Conservation (phyloP, 2,888 invertebrate species). For the Drosophila borborema region DNA sequence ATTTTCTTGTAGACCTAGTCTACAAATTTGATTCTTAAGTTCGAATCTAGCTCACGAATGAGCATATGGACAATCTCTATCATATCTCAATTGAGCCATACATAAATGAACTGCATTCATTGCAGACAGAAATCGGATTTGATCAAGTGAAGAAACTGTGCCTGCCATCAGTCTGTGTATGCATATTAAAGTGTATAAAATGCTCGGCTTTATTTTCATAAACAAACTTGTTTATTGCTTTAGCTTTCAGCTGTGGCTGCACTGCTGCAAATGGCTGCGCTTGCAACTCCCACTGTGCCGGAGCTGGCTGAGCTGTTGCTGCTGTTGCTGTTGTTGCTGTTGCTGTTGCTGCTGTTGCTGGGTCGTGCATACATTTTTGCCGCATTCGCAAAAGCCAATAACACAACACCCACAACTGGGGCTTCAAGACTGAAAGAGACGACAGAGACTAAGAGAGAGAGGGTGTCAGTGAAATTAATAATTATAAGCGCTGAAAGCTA, state of each 20-base stretch:
- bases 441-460: not conserved
- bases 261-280: constrained; percentile 54
- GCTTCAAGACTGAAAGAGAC: constrained; percentile 10
- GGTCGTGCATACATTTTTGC: constrained; percentile 66
- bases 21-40: no score
- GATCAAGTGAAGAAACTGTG: not conserved
- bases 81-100: not conserved
- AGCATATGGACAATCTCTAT: not conserved
- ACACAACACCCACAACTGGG: constrained; percentile 75
- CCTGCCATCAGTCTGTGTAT: constrained; percentile 1
- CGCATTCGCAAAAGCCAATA: constrained; percentile 76
- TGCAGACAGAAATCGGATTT: not conserved
- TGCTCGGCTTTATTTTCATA: constrained; percentile 45
- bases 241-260: constrained; percentile 14
- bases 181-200: constrained; percentile 29
- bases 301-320: not conserved
- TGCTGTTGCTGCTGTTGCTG: constrained; percentile 2
- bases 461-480: constrained; percentile 73
- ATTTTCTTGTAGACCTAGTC: no score
- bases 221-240: constrained; percentile 68
- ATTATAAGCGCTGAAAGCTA: constrained; percentile 77
- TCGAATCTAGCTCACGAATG: not conserved
- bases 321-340: not conserved
- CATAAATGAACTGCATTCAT: not conserved
- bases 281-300: constrained; percentile 64